Conservation (phyloP, 2,888 invertebrate species). For the Agonum fuliginosum region DNA sequence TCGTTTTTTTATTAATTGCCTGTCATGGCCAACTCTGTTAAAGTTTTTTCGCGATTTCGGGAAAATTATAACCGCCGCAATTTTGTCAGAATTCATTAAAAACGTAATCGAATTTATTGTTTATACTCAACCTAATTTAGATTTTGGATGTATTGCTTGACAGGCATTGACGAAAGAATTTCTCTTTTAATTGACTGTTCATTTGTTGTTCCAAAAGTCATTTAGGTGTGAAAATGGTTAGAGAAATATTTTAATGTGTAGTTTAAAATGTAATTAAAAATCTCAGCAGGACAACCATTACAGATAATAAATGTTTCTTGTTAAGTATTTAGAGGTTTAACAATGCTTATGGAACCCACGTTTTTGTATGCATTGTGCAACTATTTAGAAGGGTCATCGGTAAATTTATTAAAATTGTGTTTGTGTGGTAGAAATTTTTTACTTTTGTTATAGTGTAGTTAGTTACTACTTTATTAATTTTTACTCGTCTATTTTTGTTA, state of each 20-base stretch:
- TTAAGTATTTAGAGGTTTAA: constrained; percentile 12
- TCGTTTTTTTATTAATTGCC: constrained; percentile 58
- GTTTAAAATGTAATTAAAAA: constrained; percentile 46
- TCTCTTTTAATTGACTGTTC: constrained; percentile 13
- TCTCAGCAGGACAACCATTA: constrained; percentile 45
- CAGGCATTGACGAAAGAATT: constrained; percentile 5
- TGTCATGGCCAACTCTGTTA: constrained; percentile 35
- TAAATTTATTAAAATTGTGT: no score
- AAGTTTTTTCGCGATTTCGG: constrained; percentile 16
- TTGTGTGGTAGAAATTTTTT: no score
- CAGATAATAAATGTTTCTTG: constrained; percentile 19
- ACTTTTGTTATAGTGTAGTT: no score
- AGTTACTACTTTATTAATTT: no score
- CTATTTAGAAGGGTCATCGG: no score
- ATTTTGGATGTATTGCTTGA: background rate
- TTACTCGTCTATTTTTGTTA: no score
- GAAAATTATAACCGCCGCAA: constrained; percentile 33
- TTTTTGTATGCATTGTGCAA: no score
- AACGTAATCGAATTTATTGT: background rate
- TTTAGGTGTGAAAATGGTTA: constrained; percentile 33
- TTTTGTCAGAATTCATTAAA: background rate
- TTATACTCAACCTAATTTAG: background rate
- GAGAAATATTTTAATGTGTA: constrained; percentile 28
- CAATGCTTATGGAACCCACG: background rate
- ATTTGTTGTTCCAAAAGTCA: constrained; percentile 16